A percentile compares a stretch with the other conserved stretches of the same genome.
Evolutionary conservation across 2,888 invertebrate species (phyloP).

Genomic region (Norana najaformis): DNA sequence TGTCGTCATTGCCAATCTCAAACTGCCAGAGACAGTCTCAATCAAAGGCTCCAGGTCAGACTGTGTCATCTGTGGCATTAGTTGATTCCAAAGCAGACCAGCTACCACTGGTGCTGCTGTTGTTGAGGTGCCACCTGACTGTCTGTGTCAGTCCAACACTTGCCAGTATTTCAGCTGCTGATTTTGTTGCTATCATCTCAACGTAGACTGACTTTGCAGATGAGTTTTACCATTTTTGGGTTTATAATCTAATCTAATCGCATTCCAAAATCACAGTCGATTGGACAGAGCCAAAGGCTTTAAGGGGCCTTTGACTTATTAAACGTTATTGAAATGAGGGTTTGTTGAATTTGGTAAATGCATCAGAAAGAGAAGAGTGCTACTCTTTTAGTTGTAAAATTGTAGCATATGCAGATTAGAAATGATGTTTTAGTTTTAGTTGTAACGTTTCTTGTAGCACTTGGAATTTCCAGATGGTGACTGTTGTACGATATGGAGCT

Average conservation of each 20-base stretch:
- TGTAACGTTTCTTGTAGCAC: background rate
- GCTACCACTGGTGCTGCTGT: background rate
- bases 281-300: too few relatives aligned
- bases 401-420: too few relatives aligned
- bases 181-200: background rate
- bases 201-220: too few relatives aligned
- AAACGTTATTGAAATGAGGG: background rate
- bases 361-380: too few relatives aligned
- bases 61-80: background rate
- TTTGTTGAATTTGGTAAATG: too few relatives aligned
- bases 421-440: too few relatives aligned
- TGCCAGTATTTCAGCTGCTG: background rate
- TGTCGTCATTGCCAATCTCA: background rate
- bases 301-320: background rate
- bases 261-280: too few relatives aligned
- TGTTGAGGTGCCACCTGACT: background rate
- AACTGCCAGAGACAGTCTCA: background rate
- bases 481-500: background rate
- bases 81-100: background rate
- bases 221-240: background rate
- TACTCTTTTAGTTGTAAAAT: too few relatives aligned
- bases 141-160: background rate
- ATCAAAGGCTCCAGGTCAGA: background rate
- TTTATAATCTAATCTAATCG: too few relatives aligned
- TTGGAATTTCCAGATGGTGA: slow-evolving; percentile 52